Percentiles rank a stretch among this genome's conserved stretches.
Evolutionary conservation across 2,797 vertebrate species (phyloP).

Genomic region (Coluber constrictor): DNA sequence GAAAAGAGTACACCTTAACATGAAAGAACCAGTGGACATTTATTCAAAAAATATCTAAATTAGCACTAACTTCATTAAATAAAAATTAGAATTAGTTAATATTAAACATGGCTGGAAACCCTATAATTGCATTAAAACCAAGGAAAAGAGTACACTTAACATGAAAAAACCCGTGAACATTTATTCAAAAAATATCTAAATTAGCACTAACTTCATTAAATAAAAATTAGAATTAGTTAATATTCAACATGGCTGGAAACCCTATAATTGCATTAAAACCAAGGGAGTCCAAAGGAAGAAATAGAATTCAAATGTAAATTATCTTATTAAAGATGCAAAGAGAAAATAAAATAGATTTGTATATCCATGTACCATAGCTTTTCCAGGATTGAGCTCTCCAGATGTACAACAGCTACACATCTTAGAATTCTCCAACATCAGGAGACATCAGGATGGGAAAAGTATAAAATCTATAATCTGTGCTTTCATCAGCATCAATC

Average conservation of each 20-base stretch:
- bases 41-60: background rate
- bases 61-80: background rate
- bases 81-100: background rate
- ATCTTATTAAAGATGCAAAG: background rate
- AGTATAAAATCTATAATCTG: background rate
- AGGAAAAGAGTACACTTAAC: no score
- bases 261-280: no score
- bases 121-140: background rate
- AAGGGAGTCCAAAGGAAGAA: background rate
- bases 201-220: no score
- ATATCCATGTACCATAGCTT: background rate
- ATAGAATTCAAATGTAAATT: background rate
- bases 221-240: no score
- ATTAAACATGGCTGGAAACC: background rate
- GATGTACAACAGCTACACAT: background rate
- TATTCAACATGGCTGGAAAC: no score
- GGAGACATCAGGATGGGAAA: background rate
- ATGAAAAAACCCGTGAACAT: no score
- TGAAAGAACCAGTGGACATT: background rate
- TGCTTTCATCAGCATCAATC: background rate
- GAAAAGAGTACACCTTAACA: background rate
- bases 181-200: no score
- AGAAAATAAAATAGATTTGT: background rate
- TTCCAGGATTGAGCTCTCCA: background rate
- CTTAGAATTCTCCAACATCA: background rate